Evolutionary conservation across 1,140 invertebrate species (phyloP).

Genomic region (Drosophila watanabei): DNA sequence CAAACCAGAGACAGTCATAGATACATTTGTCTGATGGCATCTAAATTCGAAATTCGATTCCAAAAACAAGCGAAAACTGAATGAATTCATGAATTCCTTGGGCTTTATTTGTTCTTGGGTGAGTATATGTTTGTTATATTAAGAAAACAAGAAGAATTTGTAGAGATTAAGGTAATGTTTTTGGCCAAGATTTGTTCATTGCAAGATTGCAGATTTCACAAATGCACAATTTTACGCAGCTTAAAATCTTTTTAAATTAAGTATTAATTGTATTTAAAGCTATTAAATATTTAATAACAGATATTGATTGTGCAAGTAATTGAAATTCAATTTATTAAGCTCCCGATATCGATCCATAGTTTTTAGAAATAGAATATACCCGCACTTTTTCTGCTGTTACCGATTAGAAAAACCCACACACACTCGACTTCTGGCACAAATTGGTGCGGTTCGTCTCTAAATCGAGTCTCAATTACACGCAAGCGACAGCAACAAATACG

Average conservation of each 20-base stretch:
- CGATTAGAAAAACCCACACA: slow-evolving; percentile 47
- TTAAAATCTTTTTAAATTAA: neutral
- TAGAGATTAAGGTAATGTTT: neutral
- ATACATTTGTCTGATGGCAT: slow-evolving; percentile 30
- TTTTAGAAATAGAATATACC: slow-evolving; percentile 13
- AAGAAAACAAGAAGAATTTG: neutral
- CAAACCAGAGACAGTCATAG: slow-evolving; percentile 30
- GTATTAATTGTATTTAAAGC: neutral
- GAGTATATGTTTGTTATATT: neutral
- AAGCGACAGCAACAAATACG: slow-evolving; percentile 9
- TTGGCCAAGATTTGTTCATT: neutral
- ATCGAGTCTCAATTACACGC: slow-evolving; percentile 57
- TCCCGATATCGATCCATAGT: too few relatives aligned
- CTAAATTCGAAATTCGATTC: slow-evolving; percentile 39
- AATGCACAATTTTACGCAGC: neutral
- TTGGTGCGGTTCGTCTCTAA: slow-evolving; percentile 53
- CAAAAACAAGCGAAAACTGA: slow-evolving; percentile 16
- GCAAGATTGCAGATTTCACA: too few relatives aligned
- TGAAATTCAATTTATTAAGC: neutral
- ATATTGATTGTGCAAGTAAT: too few relatives aligned
- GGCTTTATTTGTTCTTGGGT: neutral
- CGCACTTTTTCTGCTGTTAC: neutral
- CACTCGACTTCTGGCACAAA: slow-evolving; percentile 45
- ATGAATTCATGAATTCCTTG: neutral
- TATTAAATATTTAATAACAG: neutral